Conservation (phyloP, 1,140 invertebrate genomes). For the Argopecten irradians region DNA sequence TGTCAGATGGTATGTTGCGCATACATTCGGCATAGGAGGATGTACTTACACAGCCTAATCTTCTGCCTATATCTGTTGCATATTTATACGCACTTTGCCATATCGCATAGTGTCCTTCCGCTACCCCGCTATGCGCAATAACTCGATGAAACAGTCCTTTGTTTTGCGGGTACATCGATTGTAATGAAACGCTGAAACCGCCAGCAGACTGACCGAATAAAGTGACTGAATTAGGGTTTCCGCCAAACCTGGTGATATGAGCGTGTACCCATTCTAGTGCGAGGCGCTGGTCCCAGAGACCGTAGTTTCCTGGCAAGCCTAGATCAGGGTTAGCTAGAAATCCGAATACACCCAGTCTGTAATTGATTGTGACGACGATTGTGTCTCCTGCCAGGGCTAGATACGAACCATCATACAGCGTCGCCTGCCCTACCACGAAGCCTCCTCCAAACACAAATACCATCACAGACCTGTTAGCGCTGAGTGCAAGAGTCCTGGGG, state of each 20-base stretch:
- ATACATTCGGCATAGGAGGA: conserved; percentile 20
- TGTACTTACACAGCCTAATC: not conserved
- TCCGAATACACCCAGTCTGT: not conserved
- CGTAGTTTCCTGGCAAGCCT: not conserved
- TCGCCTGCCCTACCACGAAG: not conserved
- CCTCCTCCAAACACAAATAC: not conserved
- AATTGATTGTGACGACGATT: not conserved
- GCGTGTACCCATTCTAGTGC: not conserved
- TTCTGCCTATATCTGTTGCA: not conserved
- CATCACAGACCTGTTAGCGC: not conserved
- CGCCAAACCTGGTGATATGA: conserved; percentile 87
- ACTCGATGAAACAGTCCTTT: conserved; percentile 52
- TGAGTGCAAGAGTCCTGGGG: not conserved
- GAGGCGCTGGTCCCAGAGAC: not conserved
- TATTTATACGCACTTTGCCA: conserved; percentile 36
- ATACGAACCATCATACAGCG: not conserved
- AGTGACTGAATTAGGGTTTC: conserved; percentile 95
- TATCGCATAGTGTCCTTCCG: conserved; percentile 35
- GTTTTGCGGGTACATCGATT: conserved; percentile 71
- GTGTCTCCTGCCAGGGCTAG: not conserved
- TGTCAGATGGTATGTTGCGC: not conserved
- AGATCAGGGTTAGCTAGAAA: not conserved
- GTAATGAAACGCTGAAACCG: conserved; percentile 92
- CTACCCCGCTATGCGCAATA: conserved; percentile 53
- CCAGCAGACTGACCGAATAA: conserved; percentile 97